Evolutionary conservation across 2,113 vertebrate genomes (phyloP), one percentile per base, ranked within the genome.

Genomic region (Mobula hypostoma): DNA sequence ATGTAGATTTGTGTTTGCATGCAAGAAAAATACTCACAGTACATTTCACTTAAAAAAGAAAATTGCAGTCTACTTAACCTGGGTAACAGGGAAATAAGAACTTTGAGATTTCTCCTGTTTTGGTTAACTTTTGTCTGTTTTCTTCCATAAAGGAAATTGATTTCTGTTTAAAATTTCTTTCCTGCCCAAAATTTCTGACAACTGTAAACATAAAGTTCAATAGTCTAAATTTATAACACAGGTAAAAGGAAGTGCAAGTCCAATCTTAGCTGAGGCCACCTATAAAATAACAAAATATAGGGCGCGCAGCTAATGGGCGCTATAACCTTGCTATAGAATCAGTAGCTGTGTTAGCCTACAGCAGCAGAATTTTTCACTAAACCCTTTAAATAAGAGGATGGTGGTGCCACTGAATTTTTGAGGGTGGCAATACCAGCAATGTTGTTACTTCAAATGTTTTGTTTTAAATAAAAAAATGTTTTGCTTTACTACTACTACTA

Each of bases 91-190:
- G 95, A 96, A 95, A 95, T 94, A 95, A 95, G 91, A 95, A 95
- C 96, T 95, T 96, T 94, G 93, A 96, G 94, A 95, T 94, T 94
- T 61, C 94, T 95, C 95, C 94, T 96, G 96, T 97, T 97, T 97
- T 95, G 96, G 94, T 95, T 96, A 95, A 79, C 76, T 94, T 95
- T 94, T 94, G 92, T 95, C 94, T 97, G 95, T 95, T 97, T 97
- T 96, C 70, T 97, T 96, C 96, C 96, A 96, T 94, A 5, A 95
- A 97, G 96, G 96, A 97, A 97, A 95, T 96, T n/a, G 94, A 91
- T 94, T 94, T 58, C 68, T 0, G 27, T 61, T 27, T 76, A 95
- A 94, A 93, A 88, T 94, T 88, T 79, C 94, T 95, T 95, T 95
- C 87, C 95, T 94, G 87, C 94, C 91, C 94, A 88, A 96, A 95